phyloP scores from a whole-genome alignment of 2,113 vertebrate genomes.

The Aix galericulata region DNA sequence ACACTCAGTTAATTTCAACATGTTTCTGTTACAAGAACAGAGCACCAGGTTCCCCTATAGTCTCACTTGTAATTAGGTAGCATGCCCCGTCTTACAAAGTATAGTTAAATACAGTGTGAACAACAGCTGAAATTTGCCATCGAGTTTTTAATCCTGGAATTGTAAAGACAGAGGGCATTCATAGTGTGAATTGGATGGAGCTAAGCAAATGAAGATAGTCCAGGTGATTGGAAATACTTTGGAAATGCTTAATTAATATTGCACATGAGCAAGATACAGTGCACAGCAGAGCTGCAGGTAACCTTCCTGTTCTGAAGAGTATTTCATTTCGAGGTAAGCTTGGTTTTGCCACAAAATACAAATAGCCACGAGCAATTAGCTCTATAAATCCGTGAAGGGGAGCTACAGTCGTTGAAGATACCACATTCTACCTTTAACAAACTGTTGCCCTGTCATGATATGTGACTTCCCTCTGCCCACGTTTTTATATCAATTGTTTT shows the following conservation, averaged over 20 bases:
- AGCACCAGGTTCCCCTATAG: background rate
- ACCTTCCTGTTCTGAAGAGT: background rate
- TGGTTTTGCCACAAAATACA: background rate
- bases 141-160: background rate
- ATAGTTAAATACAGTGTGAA: background rate
- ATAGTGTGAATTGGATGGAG: background rate
- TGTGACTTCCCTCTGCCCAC: background rate
- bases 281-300: background rate
- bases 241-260: conserved; percentile 17
- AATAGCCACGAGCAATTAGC: background rate
- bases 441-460: background rate
- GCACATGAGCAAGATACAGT: background rate
- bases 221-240: background rate
- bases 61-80: background rate
- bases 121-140: background rate
- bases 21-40: background rate
- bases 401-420: background rate
- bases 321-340: background rate
- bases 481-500: background rate
- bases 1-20: background rate
- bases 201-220: background rate
- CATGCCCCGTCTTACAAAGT: background rate
- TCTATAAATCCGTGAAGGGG: background rate
- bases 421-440: background rate
- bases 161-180: background rate